These are phyloP conservation scores for Herpetotheres cachinnans DNA, from an alignment of 2,113 vertebrate genomes.

Conservation along the genomic window DNA sequence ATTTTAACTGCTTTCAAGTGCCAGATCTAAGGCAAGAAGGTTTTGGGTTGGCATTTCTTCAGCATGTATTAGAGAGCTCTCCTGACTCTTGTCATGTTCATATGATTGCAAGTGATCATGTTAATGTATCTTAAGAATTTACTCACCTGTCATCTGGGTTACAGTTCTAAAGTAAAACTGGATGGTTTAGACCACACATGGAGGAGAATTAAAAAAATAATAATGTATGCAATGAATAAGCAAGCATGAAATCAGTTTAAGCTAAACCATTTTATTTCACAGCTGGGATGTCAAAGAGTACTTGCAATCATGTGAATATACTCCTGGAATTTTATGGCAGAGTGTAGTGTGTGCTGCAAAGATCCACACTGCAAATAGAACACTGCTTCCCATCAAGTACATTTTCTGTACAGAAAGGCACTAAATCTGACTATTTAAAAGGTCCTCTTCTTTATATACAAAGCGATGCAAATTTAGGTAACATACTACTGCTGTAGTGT, in stretches of 20 bases:
- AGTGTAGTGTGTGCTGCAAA: neutral
- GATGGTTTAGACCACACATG: neutral
- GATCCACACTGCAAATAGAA: neutral
- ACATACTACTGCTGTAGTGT: neutral
- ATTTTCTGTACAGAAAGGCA: neutral
- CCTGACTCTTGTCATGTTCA: neutral
- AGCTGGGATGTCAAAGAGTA: neutral
- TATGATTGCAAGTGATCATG: neutral
- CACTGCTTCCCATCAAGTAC: neutral
- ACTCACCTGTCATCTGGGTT: neutral
- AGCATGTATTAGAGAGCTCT: neutral
- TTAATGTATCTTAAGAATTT: neutral
- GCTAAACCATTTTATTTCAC: neutral
- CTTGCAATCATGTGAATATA: neutral
- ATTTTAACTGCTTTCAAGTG: neutral
- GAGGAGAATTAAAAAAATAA: constrained; percentile 3
- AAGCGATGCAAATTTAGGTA: neutral
- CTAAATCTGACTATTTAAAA: neutral
- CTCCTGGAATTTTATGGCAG: neutral
- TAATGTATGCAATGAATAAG: neutral
- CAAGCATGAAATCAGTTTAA: neutral
- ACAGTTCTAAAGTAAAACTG: neutral
- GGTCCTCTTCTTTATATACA: neutral
- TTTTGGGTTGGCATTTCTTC: constrained; percentile 3
- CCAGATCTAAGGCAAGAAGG: neutral